Base-by-base conservation (phyloP, 2,797 vertebrate genomes). In the Hippocampus kuda region DNA sequence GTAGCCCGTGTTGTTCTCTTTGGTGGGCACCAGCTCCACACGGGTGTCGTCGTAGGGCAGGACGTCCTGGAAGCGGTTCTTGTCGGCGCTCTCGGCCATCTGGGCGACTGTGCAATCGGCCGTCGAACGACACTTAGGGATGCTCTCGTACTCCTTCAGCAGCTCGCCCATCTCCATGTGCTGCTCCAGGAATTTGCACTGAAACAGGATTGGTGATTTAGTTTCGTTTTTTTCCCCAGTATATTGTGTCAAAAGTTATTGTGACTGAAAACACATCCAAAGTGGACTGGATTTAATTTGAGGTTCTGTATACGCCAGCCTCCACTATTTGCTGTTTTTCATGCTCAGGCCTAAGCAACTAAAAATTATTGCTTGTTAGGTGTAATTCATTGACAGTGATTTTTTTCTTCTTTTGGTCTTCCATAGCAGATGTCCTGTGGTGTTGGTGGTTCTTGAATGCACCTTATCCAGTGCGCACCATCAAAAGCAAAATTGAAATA, bases 1-100 rank as follows among this genome's bases (percentile, higher is more conserved):
- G 86, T 99, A 99, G 57, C 97, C 97, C 0, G 95, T 98, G 82
- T 98, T 98, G 83, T 99, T 99, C 79, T 99, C 97, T 85, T 99
- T 99, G 63, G 95, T 99, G 76, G 97, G 97, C 68, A 98, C 94
- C 77, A 99, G 86, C 85, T 99, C 97, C 80, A 99, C 95, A 6
- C 96, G 91, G 15, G 92, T 93, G 42, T 93, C 92, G 3, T 99
- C 95, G 0, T 99, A 99, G 1, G 97, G 96, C 78, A 99, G 91
- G 16, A 98, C 96, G 0, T 99, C 97, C 63, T 94, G 93, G 86
- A 99, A 98, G 16, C 97, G 90, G 83, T 99, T 99, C 69, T 95
- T 90, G 70, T 99, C 97, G 0, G 88, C 88, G 7, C 95, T 99
- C 74, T 99, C 97, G 0, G 92, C 93, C 75, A 93, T 91, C 64